A percentile compares a stretch with the other conserved stretches of the same genome.
Conservation (phyloP, 2,797 vertebrate genomes). For the Anas capensis region DNA sequence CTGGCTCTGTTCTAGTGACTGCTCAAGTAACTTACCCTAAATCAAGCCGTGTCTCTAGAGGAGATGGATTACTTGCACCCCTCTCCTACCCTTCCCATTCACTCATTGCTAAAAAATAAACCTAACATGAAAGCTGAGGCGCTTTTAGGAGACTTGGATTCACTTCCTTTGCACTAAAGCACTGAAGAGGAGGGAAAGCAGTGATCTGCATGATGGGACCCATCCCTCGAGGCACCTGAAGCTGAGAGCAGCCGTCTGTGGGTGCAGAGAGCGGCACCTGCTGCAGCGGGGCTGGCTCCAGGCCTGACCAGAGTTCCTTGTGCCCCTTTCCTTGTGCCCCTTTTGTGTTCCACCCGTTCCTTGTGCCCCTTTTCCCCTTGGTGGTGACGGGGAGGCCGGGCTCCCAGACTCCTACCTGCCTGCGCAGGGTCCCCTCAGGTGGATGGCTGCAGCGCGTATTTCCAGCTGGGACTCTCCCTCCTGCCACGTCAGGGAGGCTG, state of each 20-base stretch:
- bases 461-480: not conserved
- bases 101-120: not conserved
- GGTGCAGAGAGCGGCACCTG: fast-evolving
- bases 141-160: not conserved
- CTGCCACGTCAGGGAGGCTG: not conserved
- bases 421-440: not conserved
- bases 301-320: not conserved
- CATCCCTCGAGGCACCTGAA: not conserved
- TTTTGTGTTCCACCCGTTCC: not conserved
- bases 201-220: not conserved
- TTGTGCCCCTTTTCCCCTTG: not conserved
- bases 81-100: not conserved
- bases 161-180: not conserved
- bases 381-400: fast-evolving
- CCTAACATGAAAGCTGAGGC: not conserved
- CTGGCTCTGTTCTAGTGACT: not conserved
- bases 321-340: not conserved
- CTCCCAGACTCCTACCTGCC: not conserved
- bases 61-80: not conserved
- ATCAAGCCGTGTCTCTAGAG: not conserved
- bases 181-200: not conserved
- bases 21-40: not conserved
- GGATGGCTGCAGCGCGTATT: not conserved
- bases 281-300: too few relatives aligned
- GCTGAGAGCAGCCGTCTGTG: too few relatives aligned